Conservation (phyloP, 2,113 vertebrate species). For the Siniperca chuatsi region DNA sequence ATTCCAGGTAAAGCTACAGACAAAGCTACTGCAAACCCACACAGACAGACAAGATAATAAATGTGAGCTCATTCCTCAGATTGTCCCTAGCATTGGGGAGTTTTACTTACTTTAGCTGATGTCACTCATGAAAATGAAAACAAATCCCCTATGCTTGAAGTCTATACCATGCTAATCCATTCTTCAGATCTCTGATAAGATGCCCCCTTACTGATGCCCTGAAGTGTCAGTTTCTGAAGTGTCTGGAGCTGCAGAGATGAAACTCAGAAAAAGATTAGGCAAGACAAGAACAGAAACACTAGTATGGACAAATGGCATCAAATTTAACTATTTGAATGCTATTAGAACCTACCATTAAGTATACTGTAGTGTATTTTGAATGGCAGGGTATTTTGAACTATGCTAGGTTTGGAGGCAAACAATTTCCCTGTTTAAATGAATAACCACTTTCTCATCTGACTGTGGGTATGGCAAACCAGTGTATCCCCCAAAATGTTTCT, state of each 20-base stretch:
- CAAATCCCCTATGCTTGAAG: conserved; percentile 29
- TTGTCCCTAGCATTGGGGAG: conserved; percentile 1
- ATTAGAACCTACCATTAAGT: background rate
- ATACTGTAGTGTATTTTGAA: background rate
- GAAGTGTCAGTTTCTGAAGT: conserved; percentile 31
- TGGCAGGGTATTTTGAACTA: background rate
- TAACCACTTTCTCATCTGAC: background rate
- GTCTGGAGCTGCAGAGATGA: background rate
- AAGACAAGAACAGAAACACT: conserved; percentile 5
- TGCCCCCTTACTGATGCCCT: conserved; percentile 35
- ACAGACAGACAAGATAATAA: conserved; percentile 17
- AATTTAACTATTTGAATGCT: background rate
- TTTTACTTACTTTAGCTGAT: conserved; percentile 42
- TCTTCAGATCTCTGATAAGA: conserved; percentile 62
- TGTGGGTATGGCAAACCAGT: background rate
- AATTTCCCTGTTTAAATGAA: background rate
- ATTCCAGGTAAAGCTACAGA: conserved; percentile 21
- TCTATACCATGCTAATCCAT: conserved; percentile 29
- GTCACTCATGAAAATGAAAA: conserved; percentile 55
- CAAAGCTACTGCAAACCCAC: background rate
- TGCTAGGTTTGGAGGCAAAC: background rate
- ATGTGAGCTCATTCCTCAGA: conserved; percentile 4
- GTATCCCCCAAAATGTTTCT: background rate
- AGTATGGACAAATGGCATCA: background rate
- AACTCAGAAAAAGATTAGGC: conserved; percentile 2